Evolutionary conservation across 2,113 vertebrate genomes (phyloP).

Genomic region (Choloepus hoffmanni): DNA sequence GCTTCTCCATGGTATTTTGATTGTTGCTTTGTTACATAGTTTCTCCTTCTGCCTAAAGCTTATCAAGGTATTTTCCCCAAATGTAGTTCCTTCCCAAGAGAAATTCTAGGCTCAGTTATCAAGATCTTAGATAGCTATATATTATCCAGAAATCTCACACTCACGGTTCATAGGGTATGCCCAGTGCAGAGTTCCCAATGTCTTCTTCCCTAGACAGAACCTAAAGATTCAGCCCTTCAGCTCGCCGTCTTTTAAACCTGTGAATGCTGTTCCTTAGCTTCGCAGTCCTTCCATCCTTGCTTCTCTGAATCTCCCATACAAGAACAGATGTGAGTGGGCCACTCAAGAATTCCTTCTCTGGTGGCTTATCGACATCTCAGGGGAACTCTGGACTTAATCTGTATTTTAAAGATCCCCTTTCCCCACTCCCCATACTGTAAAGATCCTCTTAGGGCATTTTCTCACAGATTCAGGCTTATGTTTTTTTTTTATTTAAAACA

Average conservation of each 20-base stretch:
- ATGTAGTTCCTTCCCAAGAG: background rate
- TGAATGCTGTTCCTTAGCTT: background rate
- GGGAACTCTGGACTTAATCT: background rate
- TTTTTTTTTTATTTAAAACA: background rate
- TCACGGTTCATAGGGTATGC: background rate
- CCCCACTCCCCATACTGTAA: background rate
- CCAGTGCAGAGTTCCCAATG: background rate
- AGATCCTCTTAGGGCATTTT: slow-evolving; percentile 10
- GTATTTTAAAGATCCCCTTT: background rate
- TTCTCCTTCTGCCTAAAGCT: background rate
- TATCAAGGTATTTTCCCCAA: background rate
- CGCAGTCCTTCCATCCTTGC: background rate
- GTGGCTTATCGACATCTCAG: background rate
- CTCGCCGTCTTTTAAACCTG: background rate
- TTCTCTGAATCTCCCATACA: background rate
- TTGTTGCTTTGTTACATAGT: background rate
- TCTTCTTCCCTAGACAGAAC: background rate
- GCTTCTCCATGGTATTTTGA: background rate
- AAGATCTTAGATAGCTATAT: background rate
- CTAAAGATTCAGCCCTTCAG: background rate
- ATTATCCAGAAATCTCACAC: background rate
- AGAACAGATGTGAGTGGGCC: background rate
- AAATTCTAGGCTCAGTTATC: background rate
- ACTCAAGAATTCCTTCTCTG: background rate
- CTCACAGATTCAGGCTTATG: background rate